Evolutionary conservation across 2,888 invertebrate genomes (phyloP).

Genomic region (Drosophila ezoana): DNA sequence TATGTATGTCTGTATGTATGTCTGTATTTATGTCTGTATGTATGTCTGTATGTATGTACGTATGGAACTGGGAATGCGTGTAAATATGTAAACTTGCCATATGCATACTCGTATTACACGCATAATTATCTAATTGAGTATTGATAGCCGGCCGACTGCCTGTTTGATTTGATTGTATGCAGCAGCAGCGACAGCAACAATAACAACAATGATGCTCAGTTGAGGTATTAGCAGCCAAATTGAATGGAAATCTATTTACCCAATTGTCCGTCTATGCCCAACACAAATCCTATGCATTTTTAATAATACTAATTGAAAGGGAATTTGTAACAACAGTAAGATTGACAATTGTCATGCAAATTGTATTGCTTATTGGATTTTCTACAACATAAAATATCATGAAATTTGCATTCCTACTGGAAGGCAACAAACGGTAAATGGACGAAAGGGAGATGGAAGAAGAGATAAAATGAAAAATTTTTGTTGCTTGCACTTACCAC

Average conservation of each 20-base stretch:
- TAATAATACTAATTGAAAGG: slow-evolving; percentile 73
- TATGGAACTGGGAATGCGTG: background rate
- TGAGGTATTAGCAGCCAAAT: slow-evolving; percentile 42
- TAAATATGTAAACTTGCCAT: background rate
- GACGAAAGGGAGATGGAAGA: slow-evolving; percentile 31
- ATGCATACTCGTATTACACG: slow-evolving; percentile 10
- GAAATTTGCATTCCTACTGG: slow-evolving; percentile 26
- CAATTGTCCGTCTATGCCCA: slow-evolving; percentile 1
- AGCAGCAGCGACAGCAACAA: slow-evolving; percentile 3
- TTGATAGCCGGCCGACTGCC: slow-evolving; percentile 51
- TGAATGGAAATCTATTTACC: slow-evolving; percentile 44
- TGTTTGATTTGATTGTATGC: slow-evolving; percentile 63
- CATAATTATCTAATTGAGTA: slow-evolving; percentile 76
- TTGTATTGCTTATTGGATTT: slow-evolving; percentile 42
- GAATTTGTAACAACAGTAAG: slow-evolving; percentile 29
- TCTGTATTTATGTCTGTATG: background rate
- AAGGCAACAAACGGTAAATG: slow-evolving; percentile 28
- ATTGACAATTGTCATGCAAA: slow-evolving; percentile 54
- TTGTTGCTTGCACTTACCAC: slow-evolving; percentile 7
- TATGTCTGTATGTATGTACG: background rate
- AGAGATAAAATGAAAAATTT: slow-evolving; percentile 20
- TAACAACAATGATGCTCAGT: slow-evolving; percentile 28
- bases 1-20: too few species aligned
- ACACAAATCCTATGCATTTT: slow-evolving; percentile 55
- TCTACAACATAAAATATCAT: slow-evolving; percentile 25